Conservation (phyloP, 2,797 vertebrate genomes). For the Eulemur mongoz region DNA sequence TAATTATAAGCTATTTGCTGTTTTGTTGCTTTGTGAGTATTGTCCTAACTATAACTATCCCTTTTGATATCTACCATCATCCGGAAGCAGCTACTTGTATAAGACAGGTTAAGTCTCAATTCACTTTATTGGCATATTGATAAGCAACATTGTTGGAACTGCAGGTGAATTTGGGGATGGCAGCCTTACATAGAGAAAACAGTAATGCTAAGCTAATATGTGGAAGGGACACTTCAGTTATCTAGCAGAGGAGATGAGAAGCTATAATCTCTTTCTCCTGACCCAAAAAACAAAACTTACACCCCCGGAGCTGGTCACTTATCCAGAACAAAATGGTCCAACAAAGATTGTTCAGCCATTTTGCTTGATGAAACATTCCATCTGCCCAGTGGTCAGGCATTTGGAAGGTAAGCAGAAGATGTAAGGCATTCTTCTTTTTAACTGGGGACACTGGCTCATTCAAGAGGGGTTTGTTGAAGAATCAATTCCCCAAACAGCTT, state of each 20-base stretch:
- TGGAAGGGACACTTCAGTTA: not conserved
- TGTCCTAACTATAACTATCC: not conserved
- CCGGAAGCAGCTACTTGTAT: not conserved
- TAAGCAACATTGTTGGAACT: not conserved
- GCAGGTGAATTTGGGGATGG: not conserved
- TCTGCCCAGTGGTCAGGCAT: not conserved
- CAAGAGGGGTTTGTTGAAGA: slow-evolving; percentile 52
- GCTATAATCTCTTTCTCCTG: not conserved
- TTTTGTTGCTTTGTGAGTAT: not conserved
- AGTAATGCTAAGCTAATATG: not conserved
- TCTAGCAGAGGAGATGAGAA: not conserved
- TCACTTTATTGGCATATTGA: not conserved
- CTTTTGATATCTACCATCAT: not conserved
- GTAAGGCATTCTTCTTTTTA: slow-evolving; percentile 57
- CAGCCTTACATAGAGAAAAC: not conserved
- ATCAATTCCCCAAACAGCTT: slow-evolving; percentile 60
- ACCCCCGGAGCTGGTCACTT: not conserved
- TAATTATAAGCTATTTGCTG: not conserved
- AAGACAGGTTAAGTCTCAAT: not conserved
- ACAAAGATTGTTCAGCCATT: not conserved
- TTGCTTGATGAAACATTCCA: not conserved
- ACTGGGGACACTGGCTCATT: slow-evolving; percentile 62
- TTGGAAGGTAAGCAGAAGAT: not conserved
- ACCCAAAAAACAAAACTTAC: not conserved
- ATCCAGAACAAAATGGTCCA: not conserved